A percentile compares a stretch with the other conserved stretches of the same genome.
These are phyloP conservation scores for Crocodylus rhombifer DNA, from an alignment of 2,797 vertebrate genomes.

Conservation along the genomic window DNA sequence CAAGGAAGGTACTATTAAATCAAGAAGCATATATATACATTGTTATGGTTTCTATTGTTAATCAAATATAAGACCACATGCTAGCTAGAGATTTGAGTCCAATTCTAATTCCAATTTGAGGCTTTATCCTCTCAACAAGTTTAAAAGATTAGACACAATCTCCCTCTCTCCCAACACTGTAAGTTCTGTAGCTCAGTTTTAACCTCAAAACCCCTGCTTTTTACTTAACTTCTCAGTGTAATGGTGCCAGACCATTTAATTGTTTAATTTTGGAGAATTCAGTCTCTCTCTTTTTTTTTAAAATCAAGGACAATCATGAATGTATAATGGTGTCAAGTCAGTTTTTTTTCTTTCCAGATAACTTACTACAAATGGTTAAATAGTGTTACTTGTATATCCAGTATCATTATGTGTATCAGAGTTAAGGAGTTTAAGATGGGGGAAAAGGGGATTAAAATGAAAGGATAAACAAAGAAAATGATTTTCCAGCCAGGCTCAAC, in stretches of 20 bases:
- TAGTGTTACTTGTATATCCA: background rate
- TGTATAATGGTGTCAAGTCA: no score
- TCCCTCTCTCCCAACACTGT: background rate
- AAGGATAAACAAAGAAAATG: constrained; percentile 13
- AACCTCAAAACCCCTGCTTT: background rate
- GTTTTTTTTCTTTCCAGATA: background rate
- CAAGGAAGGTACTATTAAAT: background rate
- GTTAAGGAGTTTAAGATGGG: background rate
- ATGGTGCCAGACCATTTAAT: background rate
- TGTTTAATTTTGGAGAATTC: background rate
- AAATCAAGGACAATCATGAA: background rate
- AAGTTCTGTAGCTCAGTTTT: background rate
- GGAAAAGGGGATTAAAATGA: background rate
- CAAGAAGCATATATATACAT: background rate
- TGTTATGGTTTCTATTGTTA: background rate
- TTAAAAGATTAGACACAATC: background rate
- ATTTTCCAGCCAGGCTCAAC: background rate
- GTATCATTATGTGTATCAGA: background rate
- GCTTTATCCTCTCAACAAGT: background rate
- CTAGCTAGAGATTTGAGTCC: background rate
- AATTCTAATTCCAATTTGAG: background rate
- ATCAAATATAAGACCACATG: background rate
- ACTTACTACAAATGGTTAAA: background rate
- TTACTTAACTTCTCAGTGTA: background rate
- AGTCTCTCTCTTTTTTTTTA: no score